Evolutionary conservation across 2,888 invertebrate genomes (phyloP).

Genomic region (Hipparchia semele): DNA sequence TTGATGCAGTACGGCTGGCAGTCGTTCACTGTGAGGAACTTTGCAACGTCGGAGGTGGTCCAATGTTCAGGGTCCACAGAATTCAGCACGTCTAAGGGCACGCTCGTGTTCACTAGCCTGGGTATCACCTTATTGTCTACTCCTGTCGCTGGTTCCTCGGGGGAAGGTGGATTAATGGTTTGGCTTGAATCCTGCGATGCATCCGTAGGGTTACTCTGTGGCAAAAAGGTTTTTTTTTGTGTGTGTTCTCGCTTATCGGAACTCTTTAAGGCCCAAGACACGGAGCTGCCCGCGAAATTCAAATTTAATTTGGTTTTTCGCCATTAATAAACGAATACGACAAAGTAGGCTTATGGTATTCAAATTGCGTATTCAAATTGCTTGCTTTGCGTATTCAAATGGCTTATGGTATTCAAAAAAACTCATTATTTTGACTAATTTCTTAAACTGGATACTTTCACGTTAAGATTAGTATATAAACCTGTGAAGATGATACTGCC

Average conservation of each 20-base stretch:
- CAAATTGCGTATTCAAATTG: too few relatives aligned
- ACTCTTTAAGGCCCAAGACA: too few relatives aligned
- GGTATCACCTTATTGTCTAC: constrained; percentile 84
- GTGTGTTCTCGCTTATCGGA: background rate
- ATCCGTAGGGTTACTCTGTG: constrained; percentile 47
- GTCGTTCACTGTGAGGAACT: constrained; percentile 95
- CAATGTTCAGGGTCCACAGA: constrained; percentile 83
- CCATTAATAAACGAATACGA: too few relatives aligned
- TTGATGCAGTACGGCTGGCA: constrained; percentile 88
- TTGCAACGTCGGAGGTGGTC: constrained; percentile 92
- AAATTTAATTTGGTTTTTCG: too few relatives aligned
- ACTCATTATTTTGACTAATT: too few relatives aligned
- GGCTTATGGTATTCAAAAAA: too few relatives aligned
- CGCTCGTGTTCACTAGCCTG: constrained; percentile 83
- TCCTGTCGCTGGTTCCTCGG: constrained; percentile 42
- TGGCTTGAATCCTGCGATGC: constrained; percentile 56
- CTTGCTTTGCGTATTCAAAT: too few relatives aligned
- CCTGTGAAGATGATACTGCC: too few relatives aligned
- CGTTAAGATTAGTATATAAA: too few relatives aligned
- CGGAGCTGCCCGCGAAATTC: too few relatives aligned
- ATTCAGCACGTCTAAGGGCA: constrained; percentile 77
- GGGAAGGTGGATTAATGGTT: constrained; percentile 49
- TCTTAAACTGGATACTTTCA: too few relatives aligned
- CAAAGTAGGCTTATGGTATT: too few relatives aligned
- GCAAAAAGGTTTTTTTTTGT: background rate